Percentiles rank a stretch among this genome's conserved stretches.
phyloP scores from a whole-genome alignment of 2,888 invertebrate genomes.

The Drosophila leonis region DNA sequence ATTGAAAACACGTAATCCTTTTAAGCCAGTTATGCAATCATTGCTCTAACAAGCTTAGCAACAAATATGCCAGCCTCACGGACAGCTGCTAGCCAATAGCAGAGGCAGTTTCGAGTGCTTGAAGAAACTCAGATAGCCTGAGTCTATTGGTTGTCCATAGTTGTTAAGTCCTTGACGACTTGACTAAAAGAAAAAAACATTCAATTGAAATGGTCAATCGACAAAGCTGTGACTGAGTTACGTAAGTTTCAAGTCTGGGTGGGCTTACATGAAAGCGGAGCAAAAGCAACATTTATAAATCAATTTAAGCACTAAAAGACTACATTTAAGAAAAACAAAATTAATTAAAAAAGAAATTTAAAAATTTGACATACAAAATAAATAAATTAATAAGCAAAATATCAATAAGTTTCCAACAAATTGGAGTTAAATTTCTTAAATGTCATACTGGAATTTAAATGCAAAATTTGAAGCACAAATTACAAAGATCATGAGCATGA shows the following conservation, averaged over 20 bases:
- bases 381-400: no score
- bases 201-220: background rate
- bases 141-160: background rate
- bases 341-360: no score
- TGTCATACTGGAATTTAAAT: no score
- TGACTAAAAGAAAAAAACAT: background rate
- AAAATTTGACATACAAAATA: no score
- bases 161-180: background rate
- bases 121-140: background rate
- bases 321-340: no score
- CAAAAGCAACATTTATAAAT: background rate
- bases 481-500: no score
- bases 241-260: background rate
- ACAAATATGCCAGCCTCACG: background rate
- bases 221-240: background rate
- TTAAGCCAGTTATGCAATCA: conserved; percentile 5
- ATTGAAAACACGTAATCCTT: conserved; percentile 25
- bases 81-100: background rate
- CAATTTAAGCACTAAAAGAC: no score
- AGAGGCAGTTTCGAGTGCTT: background rate
- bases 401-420: no score
- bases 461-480: no score
- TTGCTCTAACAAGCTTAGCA: background rate
- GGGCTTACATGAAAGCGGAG: background rate
- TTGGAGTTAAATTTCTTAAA: no score